phyloP scores from a whole-genome alignment of 2,888 invertebrate species.

The Catocala sponsa region DNA sequence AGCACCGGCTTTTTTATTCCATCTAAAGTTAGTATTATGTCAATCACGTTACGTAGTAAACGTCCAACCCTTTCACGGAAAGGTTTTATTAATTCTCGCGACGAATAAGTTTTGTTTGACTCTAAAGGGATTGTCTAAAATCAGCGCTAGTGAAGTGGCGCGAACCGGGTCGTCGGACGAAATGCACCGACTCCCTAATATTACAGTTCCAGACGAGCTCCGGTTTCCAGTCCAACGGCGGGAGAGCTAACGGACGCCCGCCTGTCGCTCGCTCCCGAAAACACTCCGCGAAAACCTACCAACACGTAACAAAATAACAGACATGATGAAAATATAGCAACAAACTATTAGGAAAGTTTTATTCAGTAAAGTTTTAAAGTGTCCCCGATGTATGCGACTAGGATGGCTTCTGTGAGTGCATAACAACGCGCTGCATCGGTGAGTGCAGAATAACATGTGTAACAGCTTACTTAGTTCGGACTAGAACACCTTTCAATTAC shows the following conservation, averaged over 20 bases:
- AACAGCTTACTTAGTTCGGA: constrained; percentile 32
- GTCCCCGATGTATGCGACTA: constrained; percentile 30
- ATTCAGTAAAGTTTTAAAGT: constrained; percentile 29
- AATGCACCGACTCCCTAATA: constrained; percentile 58
- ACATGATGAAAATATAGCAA: constrained; percentile 23
- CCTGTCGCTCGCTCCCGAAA: constrained; percentile 35
- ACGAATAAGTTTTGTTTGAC: constrained; percentile 35
- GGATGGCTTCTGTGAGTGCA: constrained; percentile 49
- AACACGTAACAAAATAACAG: constrained; percentile 30
- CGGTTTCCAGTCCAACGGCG: constrained; percentile 65
- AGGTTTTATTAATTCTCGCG: constrained; percentile 24
- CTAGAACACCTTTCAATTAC: constrained; percentile 40
- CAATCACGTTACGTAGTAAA: not conserved
- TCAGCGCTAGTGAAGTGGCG: constrained; percentile 44
- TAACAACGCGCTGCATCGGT: constrained; percentile 57
- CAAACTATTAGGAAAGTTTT: constrained; percentile 21
- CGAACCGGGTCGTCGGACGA: constrained; percentile 48
- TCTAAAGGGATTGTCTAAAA: constrained; percentile 42
- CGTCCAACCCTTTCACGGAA: constrained; percentile 19
- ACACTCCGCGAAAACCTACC: constrained; percentile 37
- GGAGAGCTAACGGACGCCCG: constrained; percentile 65
- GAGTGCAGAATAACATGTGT: constrained; percentile 58
- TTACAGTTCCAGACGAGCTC: constrained; percentile 61
- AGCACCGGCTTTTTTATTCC: not conserved
- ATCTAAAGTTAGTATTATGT: not conserved